These are phyloP conservation scores for Solenodon paradoxus DNA, from an alignment of 2,113 vertebrate genomes.

Conservation along the genomic window DNA sequence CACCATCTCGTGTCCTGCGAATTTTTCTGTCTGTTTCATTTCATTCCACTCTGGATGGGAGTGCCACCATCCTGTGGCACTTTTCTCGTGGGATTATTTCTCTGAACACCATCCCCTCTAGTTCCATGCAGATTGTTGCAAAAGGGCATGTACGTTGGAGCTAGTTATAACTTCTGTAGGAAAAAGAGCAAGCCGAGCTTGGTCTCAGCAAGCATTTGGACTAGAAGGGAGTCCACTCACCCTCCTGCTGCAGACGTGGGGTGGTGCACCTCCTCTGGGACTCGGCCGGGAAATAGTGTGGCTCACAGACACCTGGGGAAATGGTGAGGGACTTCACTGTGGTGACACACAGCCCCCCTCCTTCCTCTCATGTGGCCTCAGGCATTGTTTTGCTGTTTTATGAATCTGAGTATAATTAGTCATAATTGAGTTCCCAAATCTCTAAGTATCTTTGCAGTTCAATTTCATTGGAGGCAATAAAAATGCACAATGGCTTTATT, in stretches of 20 bases:
- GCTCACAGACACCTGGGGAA: background rate
- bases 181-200: background rate
- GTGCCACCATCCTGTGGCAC: too few species aligned
- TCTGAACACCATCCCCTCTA: too few species aligned
- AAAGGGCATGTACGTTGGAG: too few species aligned
- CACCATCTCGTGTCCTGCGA: too few species aligned
- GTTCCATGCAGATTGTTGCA: too few species aligned
- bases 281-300: background rate
- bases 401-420: constrained; percentile 55
- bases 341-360: background rate
- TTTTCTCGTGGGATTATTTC: too few species aligned
- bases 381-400: constrained; percentile 36
- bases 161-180: background rate
- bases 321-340: too few species aligned
- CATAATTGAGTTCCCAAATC: constrained; percentile 47
- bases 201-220: background rate
- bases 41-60: too few species aligned
- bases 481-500: constrained; percentile 34
- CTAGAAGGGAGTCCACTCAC: fast-evolving
- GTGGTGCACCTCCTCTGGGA: fast-evolving
- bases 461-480: constrained; percentile 41
- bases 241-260: fast-evolving
- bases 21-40: too few species aligned
- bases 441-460: background rate
- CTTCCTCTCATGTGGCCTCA: background rate